Conservation (phyloP, 2,888 invertebrate genomes). For the Arenicola marina region DNA sequence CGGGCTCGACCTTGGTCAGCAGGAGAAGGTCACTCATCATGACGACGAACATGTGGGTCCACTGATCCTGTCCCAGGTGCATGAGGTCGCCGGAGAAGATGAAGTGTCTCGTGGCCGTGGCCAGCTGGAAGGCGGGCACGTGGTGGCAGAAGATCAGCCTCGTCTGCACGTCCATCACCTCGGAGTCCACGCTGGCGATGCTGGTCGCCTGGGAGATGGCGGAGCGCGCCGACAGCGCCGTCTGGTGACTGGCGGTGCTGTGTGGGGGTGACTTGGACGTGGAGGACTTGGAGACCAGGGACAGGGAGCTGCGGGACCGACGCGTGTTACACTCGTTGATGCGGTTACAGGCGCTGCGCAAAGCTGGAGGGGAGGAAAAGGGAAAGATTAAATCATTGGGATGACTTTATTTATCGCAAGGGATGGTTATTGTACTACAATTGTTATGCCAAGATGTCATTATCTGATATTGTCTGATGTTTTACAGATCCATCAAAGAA, state of each 20-base stretch:
- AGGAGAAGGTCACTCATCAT: slow-evolving; percentile 52
- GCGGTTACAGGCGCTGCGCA: slow-evolving; percentile 13
- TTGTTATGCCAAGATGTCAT: too few species aligned
- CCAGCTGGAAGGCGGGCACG: slow-evolving; percentile 49
- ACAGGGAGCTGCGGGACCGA: slow-evolving; percentile 12
- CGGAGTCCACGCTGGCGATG: slow-evolving; percentile 39
- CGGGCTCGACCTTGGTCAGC: slow-evolving; percentile 39
- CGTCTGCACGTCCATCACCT: slow-evolving; percentile 52
- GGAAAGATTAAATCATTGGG: too few species aligned
- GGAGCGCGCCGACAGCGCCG: not conserved
- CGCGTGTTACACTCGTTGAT: slow-evolving; percentile 21
- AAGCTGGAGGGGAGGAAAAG: not conserved
- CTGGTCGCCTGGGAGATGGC: slow-evolving; percentile 8
- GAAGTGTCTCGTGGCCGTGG: slow-evolving; percentile 49
- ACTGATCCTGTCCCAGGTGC: not conserved
- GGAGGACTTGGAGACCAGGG: slow-evolving; percentile 8
- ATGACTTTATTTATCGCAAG: too few species aligned
- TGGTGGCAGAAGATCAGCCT: slow-evolving; percentile 48
- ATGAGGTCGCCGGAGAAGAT: slow-evolving; percentile 50
- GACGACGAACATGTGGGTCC: slow-evolving; percentile 38
- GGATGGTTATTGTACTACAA: too few species aligned
- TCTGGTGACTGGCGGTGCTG: not conserved
- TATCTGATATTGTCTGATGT: too few species aligned
- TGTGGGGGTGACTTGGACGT: not conserved
- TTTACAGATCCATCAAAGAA: too few species aligned